A percentile compares a stretch with the other conserved stretches of the same genome.
Evolutionary conservation across 37 sponge, comb jelly and placozoan genomes (phyloP).

Genomic region (Halichondria panicea): DNA sequence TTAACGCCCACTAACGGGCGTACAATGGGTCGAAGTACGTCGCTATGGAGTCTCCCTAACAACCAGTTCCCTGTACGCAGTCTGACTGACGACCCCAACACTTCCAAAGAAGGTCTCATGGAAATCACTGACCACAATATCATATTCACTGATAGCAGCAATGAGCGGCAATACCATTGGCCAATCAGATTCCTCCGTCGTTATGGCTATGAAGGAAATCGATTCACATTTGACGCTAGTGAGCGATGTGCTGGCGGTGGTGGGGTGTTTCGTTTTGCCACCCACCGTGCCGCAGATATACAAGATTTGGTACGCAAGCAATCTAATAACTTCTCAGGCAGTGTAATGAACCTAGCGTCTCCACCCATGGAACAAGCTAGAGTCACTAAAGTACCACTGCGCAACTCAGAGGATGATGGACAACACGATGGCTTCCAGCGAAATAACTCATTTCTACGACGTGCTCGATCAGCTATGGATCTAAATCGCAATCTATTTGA

Average conservation of each 20-base stretch:
- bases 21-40: not conserved
- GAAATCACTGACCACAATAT: constrained; percentile 35
- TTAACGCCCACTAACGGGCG: not conserved
- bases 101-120: constrained; percentile 23
- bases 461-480: constrained; percentile 6
- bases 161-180: constrained; percentile 30
- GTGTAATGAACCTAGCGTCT: too few relatives aligned
- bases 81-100: constrained; percentile 19
- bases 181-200: constrained; percentile 63
- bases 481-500: constrained; percentile 39
- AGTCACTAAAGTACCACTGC: too few relatives aligned
- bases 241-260: constrained; percentile 42
- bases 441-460: constrained; percentile 4
- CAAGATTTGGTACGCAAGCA: constrained; percentile 27
- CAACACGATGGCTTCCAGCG: not conserved
- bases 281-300: constrained; percentile 27
- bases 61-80: constrained; percentile 37
- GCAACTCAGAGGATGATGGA: too few relatives aligned
- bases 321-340: too few relatives aligned
- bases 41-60: not conserved
- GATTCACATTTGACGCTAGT: constrained; percentile 74
- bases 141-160: constrained; percentile 21
- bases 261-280: constrained; percentile 49
- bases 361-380: too few relatives aligned
- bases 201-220: constrained; percentile 69